Conservation (phyloP, 92 coral and sea anemone genomes). For the Ricordea florida region DNA sequence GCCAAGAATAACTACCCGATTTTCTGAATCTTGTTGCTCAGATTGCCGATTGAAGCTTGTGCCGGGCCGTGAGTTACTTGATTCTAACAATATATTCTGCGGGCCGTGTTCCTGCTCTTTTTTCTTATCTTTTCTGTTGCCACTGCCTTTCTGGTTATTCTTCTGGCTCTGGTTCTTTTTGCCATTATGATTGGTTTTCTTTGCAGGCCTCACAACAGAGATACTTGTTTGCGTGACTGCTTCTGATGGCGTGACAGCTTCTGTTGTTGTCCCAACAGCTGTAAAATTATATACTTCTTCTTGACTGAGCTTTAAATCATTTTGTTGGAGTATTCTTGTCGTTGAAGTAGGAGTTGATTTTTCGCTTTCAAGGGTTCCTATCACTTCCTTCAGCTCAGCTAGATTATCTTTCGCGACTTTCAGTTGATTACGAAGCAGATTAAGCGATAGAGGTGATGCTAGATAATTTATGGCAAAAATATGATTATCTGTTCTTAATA, state of each 20-base stretch:
- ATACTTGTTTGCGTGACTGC: not conserved
- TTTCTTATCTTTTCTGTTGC: not conserved
- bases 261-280: conserved; percentile 4
- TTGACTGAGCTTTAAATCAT: conserved; percentile 1
- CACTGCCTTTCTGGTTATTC: not conserved
- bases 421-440: conserved; percentile 12
- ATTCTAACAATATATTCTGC: conserved; percentile 6
- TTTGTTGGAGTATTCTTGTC: not conserved
- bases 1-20: conserved; percentile 12
- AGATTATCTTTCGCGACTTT: conserved; percentile 1
- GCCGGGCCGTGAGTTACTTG: conserved; percentile 2
- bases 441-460: no score
- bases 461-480: no score
- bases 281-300: not conserved
- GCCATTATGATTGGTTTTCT: conserved; percentile 3
- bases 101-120: conserved; percentile 1
- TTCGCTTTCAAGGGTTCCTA: conserved; percentile 19
- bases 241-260: conserved; percentile 19
- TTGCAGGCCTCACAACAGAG: not conserved
- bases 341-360: conserved; percentile 30
- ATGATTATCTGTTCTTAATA: no score
- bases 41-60: not conserved
- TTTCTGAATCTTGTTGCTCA: no score
- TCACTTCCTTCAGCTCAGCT: conserved; percentile 17
- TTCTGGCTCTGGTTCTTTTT: not conserved